Percentiles rank a stretch among this genome's conserved stretches.
phyloP scores from a whole-genome alignment of 2,797 vertebrate species.

The Mustela erminea region DNA sequence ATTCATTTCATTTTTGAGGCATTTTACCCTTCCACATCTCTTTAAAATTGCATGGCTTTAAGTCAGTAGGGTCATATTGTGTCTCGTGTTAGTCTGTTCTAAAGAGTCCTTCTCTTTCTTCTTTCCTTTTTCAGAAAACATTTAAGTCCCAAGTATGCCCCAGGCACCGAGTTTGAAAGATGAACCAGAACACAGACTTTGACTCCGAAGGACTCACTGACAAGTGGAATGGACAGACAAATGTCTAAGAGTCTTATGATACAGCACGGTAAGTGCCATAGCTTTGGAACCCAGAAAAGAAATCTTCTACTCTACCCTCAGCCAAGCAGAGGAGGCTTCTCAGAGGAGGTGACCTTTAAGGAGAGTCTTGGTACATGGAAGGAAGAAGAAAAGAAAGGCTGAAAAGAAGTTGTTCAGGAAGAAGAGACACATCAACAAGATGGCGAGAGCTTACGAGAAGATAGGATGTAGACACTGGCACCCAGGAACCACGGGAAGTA shows the following conservation, averaged over 20 bases:
- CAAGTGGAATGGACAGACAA: neutral
- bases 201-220: neutral
- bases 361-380: neutral
- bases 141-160: neutral
- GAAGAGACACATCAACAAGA: neutral
- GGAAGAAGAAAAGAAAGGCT: neutral
- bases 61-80: neutral
- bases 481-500: neutral
- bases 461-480: neutral
- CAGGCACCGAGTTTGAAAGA: neutral
- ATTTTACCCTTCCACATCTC: neutral
- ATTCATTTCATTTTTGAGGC: neutral
- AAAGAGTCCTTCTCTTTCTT: neutral
- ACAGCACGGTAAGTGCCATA: fast-evolving
- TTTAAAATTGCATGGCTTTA: neutral
- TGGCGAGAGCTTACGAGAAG: neutral
- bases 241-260: fast-evolving
- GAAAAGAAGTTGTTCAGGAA: neutral
- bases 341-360: neutral
- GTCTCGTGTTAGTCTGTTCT: neutral
- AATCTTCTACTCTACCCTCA: neutral
- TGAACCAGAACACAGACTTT: neutral
- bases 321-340: neutral
- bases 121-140: neutral
- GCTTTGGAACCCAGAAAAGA: neutral